These are phyloP conservation scores for Arrhopalites spinosus DNA, from an alignment of 2,888 invertebrate species.

Conservation along the genomic window DNA sequence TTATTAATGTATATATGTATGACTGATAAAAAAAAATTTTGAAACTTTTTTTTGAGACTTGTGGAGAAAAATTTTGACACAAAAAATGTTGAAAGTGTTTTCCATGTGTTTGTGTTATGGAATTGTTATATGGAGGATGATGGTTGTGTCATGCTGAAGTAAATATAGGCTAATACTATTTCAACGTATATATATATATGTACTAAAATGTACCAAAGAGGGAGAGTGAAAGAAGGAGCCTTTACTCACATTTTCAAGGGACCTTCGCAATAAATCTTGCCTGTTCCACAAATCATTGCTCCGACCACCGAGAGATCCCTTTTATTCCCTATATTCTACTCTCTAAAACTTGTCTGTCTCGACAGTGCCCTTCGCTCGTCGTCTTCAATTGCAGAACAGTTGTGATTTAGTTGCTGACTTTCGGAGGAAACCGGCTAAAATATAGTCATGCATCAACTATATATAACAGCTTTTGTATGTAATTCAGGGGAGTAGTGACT, in stretches of 20 bases:
- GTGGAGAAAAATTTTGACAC: too few relatives aligned
- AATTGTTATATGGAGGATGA: background rate
- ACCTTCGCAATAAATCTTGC: slow-evolving; percentile 48
- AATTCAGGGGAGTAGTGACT: background rate
- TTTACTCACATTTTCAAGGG: slow-evolving; percentile 41
- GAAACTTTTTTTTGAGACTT: too few relatives aligned
- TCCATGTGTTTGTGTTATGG: background rate
- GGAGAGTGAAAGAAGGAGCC: too few relatives aligned
- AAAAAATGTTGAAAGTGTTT: background rate
- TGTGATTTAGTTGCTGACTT: slow-evolving; percentile 36
- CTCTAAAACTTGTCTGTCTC: slow-evolving; percentile 38
- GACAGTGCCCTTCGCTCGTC: slow-evolving; percentile 38
- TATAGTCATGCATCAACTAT: slow-evolving; percentile 26
- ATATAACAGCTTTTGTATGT: background rate
- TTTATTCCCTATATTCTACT: slow-evolving; percentile 36
- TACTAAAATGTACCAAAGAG: slow-evolving; percentile 41
- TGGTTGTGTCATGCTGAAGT: too few relatives aligned
- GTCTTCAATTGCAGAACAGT: slow-evolving; percentile 36
- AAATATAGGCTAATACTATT: too few relatives aligned
- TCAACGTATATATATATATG: slow-evolving; percentile 7
- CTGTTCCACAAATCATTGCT: slow-evolving; percentile 50
- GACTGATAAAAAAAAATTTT: too few relatives aligned
- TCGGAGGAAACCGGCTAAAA: slow-evolving; percentile 29
- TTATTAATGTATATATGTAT: too few relatives aligned
- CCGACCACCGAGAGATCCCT: slow-evolving; percentile 53